Evolutionary conservation across 2,888 invertebrate species (phyloP).

Genomic region (Polymixis flavicincta): DNA sequence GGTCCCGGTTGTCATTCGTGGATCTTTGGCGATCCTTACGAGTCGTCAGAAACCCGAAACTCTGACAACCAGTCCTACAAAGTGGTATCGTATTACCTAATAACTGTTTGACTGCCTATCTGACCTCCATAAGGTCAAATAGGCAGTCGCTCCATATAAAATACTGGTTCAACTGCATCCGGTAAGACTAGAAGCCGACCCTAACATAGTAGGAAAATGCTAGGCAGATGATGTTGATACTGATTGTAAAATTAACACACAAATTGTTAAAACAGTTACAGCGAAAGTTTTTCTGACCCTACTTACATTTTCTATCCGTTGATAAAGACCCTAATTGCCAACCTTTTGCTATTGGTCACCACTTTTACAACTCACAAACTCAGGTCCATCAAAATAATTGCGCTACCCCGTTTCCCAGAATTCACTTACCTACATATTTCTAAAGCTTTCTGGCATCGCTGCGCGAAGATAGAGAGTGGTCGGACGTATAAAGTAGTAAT

Average conservation of each 20-base stretch:
- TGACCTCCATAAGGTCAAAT: no score
- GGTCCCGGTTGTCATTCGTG: no score
- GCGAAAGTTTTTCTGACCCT: not conserved
- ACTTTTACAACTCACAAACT: slow-evolving; percentile 31
- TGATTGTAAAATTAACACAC: not conserved
- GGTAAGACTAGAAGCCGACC: no score
- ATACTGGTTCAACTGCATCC: no score
- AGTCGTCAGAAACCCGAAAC: no score
- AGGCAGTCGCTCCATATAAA: no score
- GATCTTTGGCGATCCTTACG: no score
- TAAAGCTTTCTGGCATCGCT: slow-evolving; percentile 52
- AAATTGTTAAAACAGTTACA: not conserved
- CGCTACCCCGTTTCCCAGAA: slow-evolving; percentile 47
- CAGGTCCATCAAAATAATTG: slow-evolving; percentile 48
- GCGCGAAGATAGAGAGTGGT: slow-evolving; percentile 68
- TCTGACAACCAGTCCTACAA: no score
- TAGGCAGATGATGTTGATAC: not conserved
- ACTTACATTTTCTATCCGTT: slow-evolving; percentile 10
- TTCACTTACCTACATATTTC: slow-evolving; percentile 64
- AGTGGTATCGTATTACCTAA: no score
- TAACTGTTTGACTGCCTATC: no score
- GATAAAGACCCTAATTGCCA: slow-evolving; percentile 33
- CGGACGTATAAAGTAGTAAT: slow-evolving; percentile 80
- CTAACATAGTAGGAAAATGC: no score
- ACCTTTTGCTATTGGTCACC: slow-evolving; percentile 25